Conservation (phyloP, 2,888 invertebrate species). For the Mylabris sibirica region DNA sequence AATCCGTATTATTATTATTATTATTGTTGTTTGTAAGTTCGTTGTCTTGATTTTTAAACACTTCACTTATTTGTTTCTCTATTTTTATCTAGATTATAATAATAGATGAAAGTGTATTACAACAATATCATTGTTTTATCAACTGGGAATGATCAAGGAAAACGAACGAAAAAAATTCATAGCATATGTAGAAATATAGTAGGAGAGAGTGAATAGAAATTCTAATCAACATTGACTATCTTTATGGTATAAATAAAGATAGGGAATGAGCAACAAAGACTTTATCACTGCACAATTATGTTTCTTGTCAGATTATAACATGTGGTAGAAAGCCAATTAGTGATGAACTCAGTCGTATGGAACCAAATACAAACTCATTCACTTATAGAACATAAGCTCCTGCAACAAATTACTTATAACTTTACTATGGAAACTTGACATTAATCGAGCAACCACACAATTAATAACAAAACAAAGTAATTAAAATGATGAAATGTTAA, state of each 20-base stretch:
- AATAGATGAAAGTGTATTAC: slow-evolving; percentile 10
- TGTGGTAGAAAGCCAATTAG: slow-evolving; percentile 61
- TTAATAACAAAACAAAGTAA: not conserved
- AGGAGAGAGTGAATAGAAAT: not conserved
- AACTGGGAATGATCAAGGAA: slow-evolving; percentile 36
- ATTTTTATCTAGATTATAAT: not conserved
- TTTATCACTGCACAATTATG: slow-evolving; percentile 61
- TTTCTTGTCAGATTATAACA: slow-evolving; percentile 61
- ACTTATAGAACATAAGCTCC: slow-evolving; percentile 46
- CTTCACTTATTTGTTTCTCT: slow-evolving; percentile 1
- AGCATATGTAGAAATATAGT: not conserved
- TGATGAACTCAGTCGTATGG: slow-evolving; percentile 57
- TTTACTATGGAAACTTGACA: not conserved
- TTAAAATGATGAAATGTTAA: slow-evolving; percentile 1
- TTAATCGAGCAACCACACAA: slow-evolving; percentile 1
- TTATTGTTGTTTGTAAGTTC: slow-evolving; percentile 2
- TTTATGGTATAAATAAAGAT: slow-evolving; percentile 28
- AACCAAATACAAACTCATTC: slow-evolving; percentile 37
- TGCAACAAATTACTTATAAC: slow-evolving; percentile 46
- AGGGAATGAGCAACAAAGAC: slow-evolving; percentile 50
- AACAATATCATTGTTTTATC: slow-evolving; percentile 31
- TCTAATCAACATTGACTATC: not conserved
- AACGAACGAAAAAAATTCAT: not conserved
- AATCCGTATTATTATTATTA: slow-evolving; percentile 12
- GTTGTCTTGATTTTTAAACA: slow-evolving; percentile 9